These are phyloP conservation scores for Patiria pectinifera DNA, from an alignment of 53 echinoderm and acorn worm species.

Conservation along the genomic window DNA sequence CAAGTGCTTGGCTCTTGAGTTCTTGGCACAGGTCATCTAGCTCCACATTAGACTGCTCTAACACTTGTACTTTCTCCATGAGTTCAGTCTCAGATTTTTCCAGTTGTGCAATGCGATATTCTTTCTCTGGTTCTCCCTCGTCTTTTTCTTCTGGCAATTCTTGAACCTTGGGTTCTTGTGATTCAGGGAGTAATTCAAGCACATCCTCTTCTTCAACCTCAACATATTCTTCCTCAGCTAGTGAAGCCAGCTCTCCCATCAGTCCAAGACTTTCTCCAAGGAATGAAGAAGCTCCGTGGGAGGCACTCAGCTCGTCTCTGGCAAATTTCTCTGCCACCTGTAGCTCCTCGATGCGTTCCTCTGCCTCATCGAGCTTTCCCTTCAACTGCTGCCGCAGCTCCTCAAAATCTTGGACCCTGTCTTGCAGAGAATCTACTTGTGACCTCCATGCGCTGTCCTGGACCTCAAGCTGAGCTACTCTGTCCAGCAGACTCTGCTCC, in stretches of 20 bases:
- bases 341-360: constrained; percentile 85
- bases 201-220: constrained; percentile 60
- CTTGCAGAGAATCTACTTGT: constrained; percentile 74
- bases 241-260: constrained; percentile 66
- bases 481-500: constrained; percentile 81
- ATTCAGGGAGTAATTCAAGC: too few species aligned
- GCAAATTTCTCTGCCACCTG: constrained; percentile 73
- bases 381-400: constrained; percentile 70
- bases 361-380: constrained; percentile 72
- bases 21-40: constrained; percentile 67
- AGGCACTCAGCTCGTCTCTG: constrained; percentile 76
- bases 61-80: constrained; percentile 79
- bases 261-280: constrained; percentile 81
- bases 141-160: not conserved
- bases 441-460: constrained; percentile 64
- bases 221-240: constrained; percentile 70
- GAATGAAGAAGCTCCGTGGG: constrained; percentile 70
- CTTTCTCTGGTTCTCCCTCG: not conserved
- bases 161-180: not conserved
- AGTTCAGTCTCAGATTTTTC: constrained; percentile 92
- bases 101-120: constrained; percentile 69
- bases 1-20: constrained; percentile 41
- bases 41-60: constrained; percentile 69
- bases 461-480: constrained; percentile 74
- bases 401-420: constrained; percentile 76